phyloP scores from a whole-genome alignment of 2,888 invertebrate genomes.

The Calameuta pallipes region DNA sequence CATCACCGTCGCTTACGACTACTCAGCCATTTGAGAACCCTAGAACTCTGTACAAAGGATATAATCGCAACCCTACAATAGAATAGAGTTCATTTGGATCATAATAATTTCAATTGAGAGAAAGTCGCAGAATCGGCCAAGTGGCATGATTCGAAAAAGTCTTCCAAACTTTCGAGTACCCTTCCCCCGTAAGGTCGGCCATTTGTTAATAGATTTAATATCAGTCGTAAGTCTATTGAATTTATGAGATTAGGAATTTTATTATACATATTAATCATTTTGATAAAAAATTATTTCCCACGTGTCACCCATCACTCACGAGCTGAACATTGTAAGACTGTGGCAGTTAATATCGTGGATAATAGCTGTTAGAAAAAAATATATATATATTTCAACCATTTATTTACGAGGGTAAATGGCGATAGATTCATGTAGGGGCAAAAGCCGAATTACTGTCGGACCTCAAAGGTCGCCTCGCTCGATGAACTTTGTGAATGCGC shows the following conservation, averaged over 20 bases:
- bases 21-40: constrained; percentile 56
- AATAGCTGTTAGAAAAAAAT: neutral
- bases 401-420: constrained; percentile 31
- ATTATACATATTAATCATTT: neutral
- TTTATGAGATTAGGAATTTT: neutral
- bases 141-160: neutral
- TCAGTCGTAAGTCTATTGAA: neutral
- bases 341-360: neutral
- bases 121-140: constrained; percentile 24
- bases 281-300: neutral
- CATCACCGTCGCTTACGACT: constrained; percentile 58
- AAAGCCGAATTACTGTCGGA: constrained; percentile 43
- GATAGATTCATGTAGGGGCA: constrained; percentile 24
- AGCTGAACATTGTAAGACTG: neutral
- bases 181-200: neutral
- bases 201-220: neutral
- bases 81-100: constrained; percentile 66
- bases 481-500: constrained; percentile 49
- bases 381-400: constrained; percentile 31
- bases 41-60: constrained; percentile 62
- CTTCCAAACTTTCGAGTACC: neutral
- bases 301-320: neutral
- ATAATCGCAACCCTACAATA: constrained; percentile 65
- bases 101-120: constrained; percentile 65
- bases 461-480: constrained; percentile 57